These are phyloP conservation scores for Tragopan temminckii DNA, from an alignment of 2,797 vertebrate species.

Conservation along the genomic window DNA sequence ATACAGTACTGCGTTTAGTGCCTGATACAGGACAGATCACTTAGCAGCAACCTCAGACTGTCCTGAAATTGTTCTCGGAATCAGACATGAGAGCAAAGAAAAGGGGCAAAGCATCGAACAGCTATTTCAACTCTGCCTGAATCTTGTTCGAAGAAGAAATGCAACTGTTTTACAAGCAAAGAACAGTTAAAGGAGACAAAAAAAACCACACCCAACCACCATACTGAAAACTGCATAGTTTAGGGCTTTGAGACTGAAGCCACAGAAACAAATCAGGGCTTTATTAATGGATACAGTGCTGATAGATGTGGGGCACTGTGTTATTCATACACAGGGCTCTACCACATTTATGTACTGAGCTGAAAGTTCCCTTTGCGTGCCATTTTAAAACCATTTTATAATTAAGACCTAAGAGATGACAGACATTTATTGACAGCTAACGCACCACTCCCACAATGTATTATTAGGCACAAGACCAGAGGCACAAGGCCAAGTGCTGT, in stretches of 20 bases:
- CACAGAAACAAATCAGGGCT: background rate
- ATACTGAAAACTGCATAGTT: background rate
- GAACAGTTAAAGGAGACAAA: background rate
- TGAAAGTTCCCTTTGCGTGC: background rate
- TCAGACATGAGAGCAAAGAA: background rate
- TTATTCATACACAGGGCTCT: background rate
- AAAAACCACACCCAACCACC: background rate
- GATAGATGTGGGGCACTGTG: background rate
- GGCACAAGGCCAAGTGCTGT: slow-evolving; percentile 36
- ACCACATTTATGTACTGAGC: background rate
- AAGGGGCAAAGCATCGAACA: background rate
- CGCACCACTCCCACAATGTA: background rate
- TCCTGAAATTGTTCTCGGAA: background rate
- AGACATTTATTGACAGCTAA: slow-evolving; percentile 46
- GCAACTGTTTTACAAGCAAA: background rate
- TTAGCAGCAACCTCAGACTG: background rate
- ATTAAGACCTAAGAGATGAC: slow-evolving; percentile 16
- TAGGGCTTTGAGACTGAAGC: background rate
- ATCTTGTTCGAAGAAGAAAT: background rate
- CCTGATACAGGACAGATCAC: background rate
- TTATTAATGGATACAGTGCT: background rate
- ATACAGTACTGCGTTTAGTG: background rate
- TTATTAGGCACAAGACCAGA: slow-evolving; percentile 47
- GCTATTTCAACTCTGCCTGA: background rate
- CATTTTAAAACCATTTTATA: background rate